Conservation (phyloP, 2,113 vertebrate species). For the Lonchura striata region DNA sequence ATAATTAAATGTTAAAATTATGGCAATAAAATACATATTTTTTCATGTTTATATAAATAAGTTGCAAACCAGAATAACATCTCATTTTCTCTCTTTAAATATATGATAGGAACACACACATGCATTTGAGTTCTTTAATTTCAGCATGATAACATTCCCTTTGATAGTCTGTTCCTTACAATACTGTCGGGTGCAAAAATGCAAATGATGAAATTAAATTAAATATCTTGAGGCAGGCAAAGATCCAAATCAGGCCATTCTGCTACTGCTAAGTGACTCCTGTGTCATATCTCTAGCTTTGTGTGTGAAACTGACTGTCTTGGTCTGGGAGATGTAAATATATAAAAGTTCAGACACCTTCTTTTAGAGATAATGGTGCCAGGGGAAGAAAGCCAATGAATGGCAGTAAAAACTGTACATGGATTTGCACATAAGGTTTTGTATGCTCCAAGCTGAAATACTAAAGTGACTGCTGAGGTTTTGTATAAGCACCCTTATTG, state of each 20-base stretch:
- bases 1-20: not conserved
- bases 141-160: not conserved
- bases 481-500: not conserved
- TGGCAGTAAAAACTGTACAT: not conserved
- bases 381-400: not conserved
- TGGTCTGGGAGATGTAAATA: not conserved
- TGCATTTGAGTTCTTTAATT: not conserved
- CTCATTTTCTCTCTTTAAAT: not conserved
- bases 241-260: not conserved
- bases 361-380: not conserved
- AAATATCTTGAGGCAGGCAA: not conserved
- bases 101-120: not conserved
- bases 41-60: not conserved
- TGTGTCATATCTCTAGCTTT: not conserved
- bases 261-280: not conserved
- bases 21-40: not conserved
- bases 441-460: not conserved
- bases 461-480: not conserved
- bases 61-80: not conserved
- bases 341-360: not conserved
- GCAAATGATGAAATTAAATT: not conserved
- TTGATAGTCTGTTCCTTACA: not conserved
- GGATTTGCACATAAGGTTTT: not conserved
- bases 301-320: not conserved
- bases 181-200: not conserved